A percentile compares a stretch with the other conserved stretches of the same genome.
These are phyloP conservation scores for Eilema griseolum DNA, from an alignment of 2,888 invertebrate species.

Conservation along the genomic window DNA sequence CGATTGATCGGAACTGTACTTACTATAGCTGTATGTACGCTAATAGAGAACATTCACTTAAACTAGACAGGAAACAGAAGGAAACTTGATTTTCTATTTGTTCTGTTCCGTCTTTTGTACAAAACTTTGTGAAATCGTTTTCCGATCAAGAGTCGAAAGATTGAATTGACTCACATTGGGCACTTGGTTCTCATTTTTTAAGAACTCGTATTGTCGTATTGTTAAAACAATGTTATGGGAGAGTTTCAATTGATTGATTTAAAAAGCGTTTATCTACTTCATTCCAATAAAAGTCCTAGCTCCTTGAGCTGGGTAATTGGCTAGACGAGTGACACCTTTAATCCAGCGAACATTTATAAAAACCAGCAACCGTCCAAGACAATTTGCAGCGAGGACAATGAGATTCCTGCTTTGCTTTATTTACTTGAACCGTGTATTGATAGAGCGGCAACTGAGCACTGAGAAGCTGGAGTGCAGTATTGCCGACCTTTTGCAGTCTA, in stretches of 20 bases:
- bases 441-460: background rate
- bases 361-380: background rate
- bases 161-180: constrained; percentile 14
- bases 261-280: background rate
- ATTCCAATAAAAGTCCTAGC: background rate
- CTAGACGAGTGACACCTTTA: background rate
- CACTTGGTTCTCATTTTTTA: background rate
- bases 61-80: background rate
- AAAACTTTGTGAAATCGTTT: constrained; percentile 17
- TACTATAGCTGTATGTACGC: too few relatives aligned
- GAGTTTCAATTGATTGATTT: too few relatives aligned
- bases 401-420: background rate
- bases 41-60: background rate
- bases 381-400: background rate
- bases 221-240: too few relatives aligned
- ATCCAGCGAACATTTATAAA: background rate
- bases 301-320: background rate
- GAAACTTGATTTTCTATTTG: background rate
- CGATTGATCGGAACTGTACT: too few relatives aligned
- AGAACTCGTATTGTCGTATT: too few relatives aligned
- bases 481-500: too few relatives aligned
- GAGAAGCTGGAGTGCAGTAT: background rate
- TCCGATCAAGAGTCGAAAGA: constrained; percentile 7
- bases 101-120: constrained; percentile 7
- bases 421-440: background rate